Base-by-base conservation (phyloP, 1,140 invertebrate species). In the Latrodectus geometricus region DNA sequence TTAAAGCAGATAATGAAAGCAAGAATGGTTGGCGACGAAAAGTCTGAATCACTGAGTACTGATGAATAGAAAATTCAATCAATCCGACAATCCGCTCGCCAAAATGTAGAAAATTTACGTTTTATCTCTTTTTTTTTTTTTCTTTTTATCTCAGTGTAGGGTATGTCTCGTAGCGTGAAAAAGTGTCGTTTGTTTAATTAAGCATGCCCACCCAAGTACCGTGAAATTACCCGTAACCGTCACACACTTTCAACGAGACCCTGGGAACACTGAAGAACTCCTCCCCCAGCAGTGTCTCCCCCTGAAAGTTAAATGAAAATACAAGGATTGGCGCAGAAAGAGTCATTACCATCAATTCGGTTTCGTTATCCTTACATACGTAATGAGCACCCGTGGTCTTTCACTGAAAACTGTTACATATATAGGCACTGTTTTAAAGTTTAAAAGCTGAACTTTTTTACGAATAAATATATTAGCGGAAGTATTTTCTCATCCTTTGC, bases 201-300 rank as follows among this genome's bases (percentile, higher is more conserved):
- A 80, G 78, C 78, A 78, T 56, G 61, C 65, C 50, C 68, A 21
- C 68, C 68, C 78, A 80, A 80, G 78, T 70, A 66, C 78, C 78
- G 78, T 80, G 52, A 80, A 80, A 80, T 80, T 80, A 70, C 68
- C 78, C 65, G 78, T 54, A 70, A 70, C 78, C 78, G 78, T 80
- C 66, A 80, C 78, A 61, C 76, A 79, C 68, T 68, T 17, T n/a
- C 23, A 49, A 21, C n/a, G 20, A 68, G 65, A 70, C 20, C 61
- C 56, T 21, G 20, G 21, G 21, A 56, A n/a, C 52, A n/a, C 14
- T 23, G n/a, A 35, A 9, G 9, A 20, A 0, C 49, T 20, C 78
- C 78, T 15, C 9, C 56, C 12, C 35, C 1, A 35, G 35, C 35
- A 35, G 35, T 35, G 35, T 4, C 49, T 21, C 78, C 78, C 8